Conservation (phyloP, 2,797 vertebrate species). For the Pipistrellus pipistrellus region DNA sequence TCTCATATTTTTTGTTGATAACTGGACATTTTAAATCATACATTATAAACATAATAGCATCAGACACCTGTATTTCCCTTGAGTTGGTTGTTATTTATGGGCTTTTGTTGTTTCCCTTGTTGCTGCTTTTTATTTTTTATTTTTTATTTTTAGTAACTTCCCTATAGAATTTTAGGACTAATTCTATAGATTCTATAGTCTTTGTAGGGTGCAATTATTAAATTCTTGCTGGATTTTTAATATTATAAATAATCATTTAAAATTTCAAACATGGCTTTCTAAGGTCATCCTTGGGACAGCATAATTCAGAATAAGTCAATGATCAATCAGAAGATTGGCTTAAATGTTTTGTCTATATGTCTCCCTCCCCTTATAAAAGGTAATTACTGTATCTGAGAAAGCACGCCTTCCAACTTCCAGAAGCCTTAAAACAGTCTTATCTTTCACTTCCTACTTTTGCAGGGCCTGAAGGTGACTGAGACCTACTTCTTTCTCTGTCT, state of each 20-base stretch:
- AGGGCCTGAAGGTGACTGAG: neutral
- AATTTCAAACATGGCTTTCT: neutral
- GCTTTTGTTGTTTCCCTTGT: neutral
- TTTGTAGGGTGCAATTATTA: neutral
- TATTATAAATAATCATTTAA: neutral
- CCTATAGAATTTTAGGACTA: neutral
- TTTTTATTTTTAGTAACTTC: neutral
- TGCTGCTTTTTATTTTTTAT: neutral
- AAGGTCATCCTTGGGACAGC: neutral
- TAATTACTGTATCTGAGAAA: too few species aligned
- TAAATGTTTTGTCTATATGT: neutral
- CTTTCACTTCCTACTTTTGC: neutral
- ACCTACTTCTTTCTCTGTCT: neutral
- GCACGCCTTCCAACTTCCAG: neutral
- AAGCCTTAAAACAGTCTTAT: neutral
- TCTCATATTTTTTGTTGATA: neutral
- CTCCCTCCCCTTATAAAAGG: neutral
- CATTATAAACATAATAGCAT: neutral
- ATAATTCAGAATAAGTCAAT: neutral
- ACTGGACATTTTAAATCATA: neutral
- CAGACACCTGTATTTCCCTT: neutral
- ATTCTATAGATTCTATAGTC: neutral
- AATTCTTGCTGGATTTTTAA: neutral
- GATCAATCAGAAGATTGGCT: neutral
- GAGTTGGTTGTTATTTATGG: neutral